Percentiles rank a stretch among this genome's conserved stretches.
phyloP scores from a whole-genome alignment of 2,888 invertebrate genomes.

The Charanyca ferruginea region DNA sequence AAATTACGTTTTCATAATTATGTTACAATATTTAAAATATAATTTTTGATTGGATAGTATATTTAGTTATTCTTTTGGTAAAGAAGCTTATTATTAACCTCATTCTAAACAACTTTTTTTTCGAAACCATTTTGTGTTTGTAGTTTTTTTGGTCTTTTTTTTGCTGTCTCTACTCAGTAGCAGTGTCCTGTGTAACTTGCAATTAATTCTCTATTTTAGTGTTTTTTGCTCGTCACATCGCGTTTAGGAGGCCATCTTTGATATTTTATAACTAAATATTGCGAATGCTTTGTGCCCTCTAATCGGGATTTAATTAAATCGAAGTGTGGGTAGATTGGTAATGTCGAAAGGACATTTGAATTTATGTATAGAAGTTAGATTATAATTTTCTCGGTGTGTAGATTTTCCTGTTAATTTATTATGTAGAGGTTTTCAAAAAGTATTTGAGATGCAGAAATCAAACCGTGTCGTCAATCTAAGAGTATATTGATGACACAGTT shows the following conservation, averaged over 20 bases:
- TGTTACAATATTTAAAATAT: no score
- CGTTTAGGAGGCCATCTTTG: constrained; percentile 69
- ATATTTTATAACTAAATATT: constrained; percentile 70
- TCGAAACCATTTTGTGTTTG: background rate
- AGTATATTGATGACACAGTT: no score
- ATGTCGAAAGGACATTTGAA: constrained; percentile 42
- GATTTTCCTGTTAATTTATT: no score
- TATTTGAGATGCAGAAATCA: no score
- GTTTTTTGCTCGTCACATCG: constrained; percentile 77
- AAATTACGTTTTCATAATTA: no score
- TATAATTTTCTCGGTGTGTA: background rate
- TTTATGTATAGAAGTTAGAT: constrained; percentile 8
- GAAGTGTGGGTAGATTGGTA: constrained; percentile 12
- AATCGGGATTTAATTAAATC: constrained; percentile 58
- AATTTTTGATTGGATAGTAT: no score
- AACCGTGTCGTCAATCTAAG: no score
- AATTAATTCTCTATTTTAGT: constrained; percentile 85
- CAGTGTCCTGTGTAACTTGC: constrained; percentile 73
- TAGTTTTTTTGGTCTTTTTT: constrained; percentile 27
- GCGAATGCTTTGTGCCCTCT: constrained; percentile 59
- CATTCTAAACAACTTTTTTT: no score
- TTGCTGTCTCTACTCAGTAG: constrained; percentile 70
- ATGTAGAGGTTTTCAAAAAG: no score
- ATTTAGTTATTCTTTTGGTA: no score
- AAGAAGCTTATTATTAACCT: no score